These are phyloP conservation scores for Temnothorax unifasciatus DNA, from an alignment of 2,888 invertebrate species.

Conservation along the genomic window DNA sequence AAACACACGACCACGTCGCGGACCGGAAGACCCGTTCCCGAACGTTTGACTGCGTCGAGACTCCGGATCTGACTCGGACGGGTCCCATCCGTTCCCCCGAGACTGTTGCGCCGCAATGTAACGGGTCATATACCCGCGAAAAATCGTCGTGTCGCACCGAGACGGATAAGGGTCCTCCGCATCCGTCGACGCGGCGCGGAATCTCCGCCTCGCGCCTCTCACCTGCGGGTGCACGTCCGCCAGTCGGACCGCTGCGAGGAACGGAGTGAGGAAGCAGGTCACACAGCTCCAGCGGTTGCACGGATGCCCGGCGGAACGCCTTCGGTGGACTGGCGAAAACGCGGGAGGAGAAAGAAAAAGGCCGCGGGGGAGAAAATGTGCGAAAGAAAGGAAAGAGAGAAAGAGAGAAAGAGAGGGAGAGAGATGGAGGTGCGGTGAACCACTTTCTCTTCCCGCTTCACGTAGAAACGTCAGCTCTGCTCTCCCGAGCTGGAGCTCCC, in stretches of 20 bases:
- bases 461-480: slow-evolving; percentile 69
- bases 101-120: slow-evolving; percentile 11
- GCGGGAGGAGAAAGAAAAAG: background rate
- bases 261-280: slow-evolving; percentile 54
- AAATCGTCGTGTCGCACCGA: slow-evolving; percentile 1
- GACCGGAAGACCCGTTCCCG: background rate
- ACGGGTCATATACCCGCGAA: background rate
- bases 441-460: slow-evolving; percentile 6
- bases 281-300: slow-evolving; percentile 48
- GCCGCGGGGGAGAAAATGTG: background rate
- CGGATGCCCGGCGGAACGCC: slow-evolving; percentile 22
- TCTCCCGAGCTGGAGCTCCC: slow-evolving; percentile 67
- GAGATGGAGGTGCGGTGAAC: background rate
- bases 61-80: slow-evolving; percentile 1
- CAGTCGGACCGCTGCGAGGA: slow-evolving; percentile 62
- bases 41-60: background rate
- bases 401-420: background rate
- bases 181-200: background rate
- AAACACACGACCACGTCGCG: background rate
- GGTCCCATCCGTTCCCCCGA: background rate
- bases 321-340: background rate
- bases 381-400: background rate
- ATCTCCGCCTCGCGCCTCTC: slow-evolving; percentile 46
- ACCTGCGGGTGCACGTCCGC: slow-evolving; percentile 70
- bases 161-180: background rate